Percentiles rank a stretch among this genome's conserved stretches.
These are phyloP conservation scores for Drosophila bifasciata DNA, from an alignment of 1,140 invertebrate species.

Conservation along the genomic window DNA sequence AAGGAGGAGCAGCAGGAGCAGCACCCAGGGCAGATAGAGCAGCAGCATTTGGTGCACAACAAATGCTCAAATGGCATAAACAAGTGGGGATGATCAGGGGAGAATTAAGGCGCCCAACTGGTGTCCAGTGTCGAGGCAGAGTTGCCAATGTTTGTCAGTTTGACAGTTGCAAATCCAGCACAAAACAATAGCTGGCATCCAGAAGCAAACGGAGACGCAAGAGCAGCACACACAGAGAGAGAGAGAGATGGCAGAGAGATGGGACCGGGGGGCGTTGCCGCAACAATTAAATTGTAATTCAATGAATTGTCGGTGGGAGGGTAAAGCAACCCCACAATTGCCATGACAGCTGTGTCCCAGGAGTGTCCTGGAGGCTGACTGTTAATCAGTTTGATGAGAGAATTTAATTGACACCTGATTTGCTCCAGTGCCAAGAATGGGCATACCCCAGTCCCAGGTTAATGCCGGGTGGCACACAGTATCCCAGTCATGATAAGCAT, in stretches of 20 bases:
- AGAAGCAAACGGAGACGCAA: neutral
- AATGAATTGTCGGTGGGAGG: constrained; percentile 41
- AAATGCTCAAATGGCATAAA: constrained; percentile 78
- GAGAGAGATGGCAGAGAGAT: too few relatives aligned
- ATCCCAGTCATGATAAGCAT: constrained; percentile 28
- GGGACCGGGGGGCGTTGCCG: constrained; percentile 1
- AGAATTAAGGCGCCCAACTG: neutral
- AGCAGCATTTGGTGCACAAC: constrained; percentile 57
- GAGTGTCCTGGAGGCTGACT: neutral
- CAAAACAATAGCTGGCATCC: constrained; percentile 35
- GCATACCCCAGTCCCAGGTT: neutral
- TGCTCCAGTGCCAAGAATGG: neutral
- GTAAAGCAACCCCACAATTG: constrained; percentile 14
- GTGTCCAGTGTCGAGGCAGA: neutral
- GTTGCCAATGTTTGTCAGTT: constrained; percentile 68
- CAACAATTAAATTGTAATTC: constrained; percentile 74
- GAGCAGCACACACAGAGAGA: too few relatives aligned
- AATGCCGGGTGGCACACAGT: neutral
- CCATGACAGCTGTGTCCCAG: constrained; percentile 20
- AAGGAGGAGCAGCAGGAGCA: neutral
- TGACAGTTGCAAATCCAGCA: constrained; percentile 77
- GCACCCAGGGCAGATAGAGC: neutral
- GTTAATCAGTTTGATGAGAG: constrained; percentile 39
- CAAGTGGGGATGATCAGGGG: constrained; percentile 54
- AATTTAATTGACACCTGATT: constrained; percentile 63